Evolutionary conservation across 2,797 vertebrate species (phyloP).

Genomic region (Pyrocephalus nanus): DNA sequence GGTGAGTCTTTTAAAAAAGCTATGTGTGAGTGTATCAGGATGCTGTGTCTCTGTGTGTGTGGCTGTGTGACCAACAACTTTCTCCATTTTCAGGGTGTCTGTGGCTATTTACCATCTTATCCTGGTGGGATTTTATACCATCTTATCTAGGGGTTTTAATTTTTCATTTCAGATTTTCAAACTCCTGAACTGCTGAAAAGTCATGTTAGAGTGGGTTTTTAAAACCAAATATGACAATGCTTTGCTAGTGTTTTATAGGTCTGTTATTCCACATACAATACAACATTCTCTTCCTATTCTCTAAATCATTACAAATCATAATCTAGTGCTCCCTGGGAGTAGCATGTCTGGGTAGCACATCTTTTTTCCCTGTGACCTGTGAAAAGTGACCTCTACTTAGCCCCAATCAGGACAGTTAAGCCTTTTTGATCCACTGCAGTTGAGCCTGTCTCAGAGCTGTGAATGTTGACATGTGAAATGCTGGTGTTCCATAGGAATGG

Average conservation of each 20-base stretch:
- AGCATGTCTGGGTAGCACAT: too few species aligned
- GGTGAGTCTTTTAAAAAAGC: not conserved
- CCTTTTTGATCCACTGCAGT: not conserved
- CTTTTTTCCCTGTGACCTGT: not conserved
- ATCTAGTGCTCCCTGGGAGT: not conserved
- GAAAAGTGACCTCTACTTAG: not conserved
- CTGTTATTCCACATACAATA: not conserved
- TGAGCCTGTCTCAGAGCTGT: not conserved
- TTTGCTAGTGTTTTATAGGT: not conserved
- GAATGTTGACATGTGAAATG: accelerated
- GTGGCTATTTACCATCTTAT: not conserved
- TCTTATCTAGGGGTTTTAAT: not conserved
- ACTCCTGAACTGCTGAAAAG: not conserved
- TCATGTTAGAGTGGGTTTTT: not conserved
- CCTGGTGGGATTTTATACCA: not conserved
- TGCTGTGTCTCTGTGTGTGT: not conserved
- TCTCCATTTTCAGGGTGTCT: not conserved
- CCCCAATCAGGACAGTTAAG: not conserved
- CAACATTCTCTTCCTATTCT: not conserved
- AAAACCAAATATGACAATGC: not conserved
- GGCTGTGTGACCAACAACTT: not conserved
- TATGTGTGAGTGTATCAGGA: not conserved
- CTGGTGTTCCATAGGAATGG: not conserved
- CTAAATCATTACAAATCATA: not conserved
- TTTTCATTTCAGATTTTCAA: not conserved